Conservation (phyloP, 2,888 invertebrate species). For the Microctonus hyperodae region DNA sequence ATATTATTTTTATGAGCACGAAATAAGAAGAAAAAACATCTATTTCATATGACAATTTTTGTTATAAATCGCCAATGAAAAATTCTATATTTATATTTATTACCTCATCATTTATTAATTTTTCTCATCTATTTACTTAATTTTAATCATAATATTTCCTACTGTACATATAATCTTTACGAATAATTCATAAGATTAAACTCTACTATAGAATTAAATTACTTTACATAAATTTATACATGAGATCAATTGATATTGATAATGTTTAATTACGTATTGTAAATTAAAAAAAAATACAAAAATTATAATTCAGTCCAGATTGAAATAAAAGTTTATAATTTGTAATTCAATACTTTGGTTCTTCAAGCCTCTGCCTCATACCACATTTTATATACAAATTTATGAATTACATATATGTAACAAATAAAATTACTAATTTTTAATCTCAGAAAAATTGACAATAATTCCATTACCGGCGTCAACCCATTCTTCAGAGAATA, state of each 20-base stretch:
- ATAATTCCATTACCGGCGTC: slow-evolving; percentile 58
- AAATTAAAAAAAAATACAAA: not conserved
- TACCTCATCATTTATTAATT: slow-evolving; percentile 17
- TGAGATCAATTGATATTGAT: slow-evolving; percentile 26
- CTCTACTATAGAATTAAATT: no score
- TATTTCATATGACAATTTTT: slow-evolving; percentile 37
- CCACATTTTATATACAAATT: slow-evolving; percentile 35
- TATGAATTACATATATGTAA: not conserved
- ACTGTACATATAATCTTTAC: slow-evolving; percentile 24
- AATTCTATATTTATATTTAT: slow-evolving; percentile 17
- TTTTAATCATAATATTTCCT: no score
- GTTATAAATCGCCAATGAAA: slow-evolving; percentile 50
- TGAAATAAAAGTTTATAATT: slow-evolving; percentile 24
- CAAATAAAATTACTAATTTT: slow-evolving; percentile 35
- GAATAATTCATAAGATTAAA: slow-evolving; percentile 33
- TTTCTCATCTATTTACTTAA: no score
- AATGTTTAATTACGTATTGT: slow-evolving; percentile 31
- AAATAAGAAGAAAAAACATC: not conserved
- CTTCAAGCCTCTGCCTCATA: slow-evolving; percentile 37
- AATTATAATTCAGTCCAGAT: slow-evolving; percentile 16
- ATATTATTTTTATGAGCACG: not conserved
- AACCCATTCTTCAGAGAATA: slow-evolving; percentile 58
- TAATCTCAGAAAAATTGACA: slow-evolving; percentile 54
- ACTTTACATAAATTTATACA: slow-evolving; percentile 24
- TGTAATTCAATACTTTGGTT: slow-evolving; percentile 41